Evolutionary conservation across 1,140 invertebrate genomes (phyloP).

Genomic region (Tetragnatha versicolor): DNA sequence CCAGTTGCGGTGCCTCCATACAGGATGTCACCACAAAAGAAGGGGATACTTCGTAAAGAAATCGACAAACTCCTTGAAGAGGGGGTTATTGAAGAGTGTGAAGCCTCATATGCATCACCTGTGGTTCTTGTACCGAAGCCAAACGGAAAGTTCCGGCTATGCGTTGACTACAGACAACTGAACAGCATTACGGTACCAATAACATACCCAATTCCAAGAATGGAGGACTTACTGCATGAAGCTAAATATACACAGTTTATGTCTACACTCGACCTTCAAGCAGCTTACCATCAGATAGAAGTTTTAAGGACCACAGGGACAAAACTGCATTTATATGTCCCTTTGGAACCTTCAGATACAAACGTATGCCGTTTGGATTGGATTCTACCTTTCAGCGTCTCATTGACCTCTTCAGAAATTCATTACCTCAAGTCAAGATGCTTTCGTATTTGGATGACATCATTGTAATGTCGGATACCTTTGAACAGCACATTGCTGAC

Average conservation of each 20-base stretch:
- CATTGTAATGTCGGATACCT: conserved; percentile 39
- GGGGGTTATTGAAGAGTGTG: conserved; percentile 11
- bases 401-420: conserved; percentile 59
- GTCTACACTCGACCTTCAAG: conserved; percentile 24
- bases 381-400: conserved; percentile 62
- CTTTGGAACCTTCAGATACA: conserved; percentile 57
- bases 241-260: neutral
- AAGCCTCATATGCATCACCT: conserved; percentile 25
- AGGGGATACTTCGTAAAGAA: neutral
- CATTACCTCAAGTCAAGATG: neutral
- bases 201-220: neutral
- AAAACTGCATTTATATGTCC: conserved; percentile 64
- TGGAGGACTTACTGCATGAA: conserved; percentile 33
- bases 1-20: neutral
- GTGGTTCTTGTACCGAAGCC: conserved; percentile 59
- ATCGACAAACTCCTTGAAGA: neutral
- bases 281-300: conserved; percentile 8
- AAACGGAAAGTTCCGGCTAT: conserved; percentile 48
- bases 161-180: conserved; percentile 4
- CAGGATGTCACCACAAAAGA: neutral
- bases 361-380: conserved; percentile 64
- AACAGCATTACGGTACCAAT: neutral
- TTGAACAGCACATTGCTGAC: conserved; percentile 23
- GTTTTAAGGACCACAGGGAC: conserved; percentile 59
- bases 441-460: conserved; percentile 14